Conservation (phyloP, 2,797 vertebrate genomes). For the Coregonus ussuriensis region DNA sequence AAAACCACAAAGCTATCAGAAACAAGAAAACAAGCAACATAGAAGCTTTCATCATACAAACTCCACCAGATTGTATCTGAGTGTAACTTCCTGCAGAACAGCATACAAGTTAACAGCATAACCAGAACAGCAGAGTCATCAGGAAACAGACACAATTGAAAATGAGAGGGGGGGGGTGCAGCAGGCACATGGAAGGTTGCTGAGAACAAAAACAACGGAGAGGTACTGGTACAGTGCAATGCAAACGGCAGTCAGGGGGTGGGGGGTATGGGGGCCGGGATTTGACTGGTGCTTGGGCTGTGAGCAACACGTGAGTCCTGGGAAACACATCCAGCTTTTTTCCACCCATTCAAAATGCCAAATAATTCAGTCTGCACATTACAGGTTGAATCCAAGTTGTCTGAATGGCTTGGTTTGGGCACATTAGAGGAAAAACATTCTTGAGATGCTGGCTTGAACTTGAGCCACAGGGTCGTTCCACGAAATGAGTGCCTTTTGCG, state of each 20-base stretch:
- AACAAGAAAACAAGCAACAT: constrained; percentile 5
- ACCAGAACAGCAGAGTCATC: constrained; percentile 20
- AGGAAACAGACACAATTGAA: constrained; percentile 48
- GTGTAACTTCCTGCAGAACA: constrained; percentile 43
- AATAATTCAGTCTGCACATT: constrained; percentile 32
- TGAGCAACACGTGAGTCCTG: constrained; percentile 26
- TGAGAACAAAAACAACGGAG: constrained; percentile 41
- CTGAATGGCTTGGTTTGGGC: constrained; percentile 20
- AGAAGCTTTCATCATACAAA: constrained; percentile 24
- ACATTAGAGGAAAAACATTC: background rate
- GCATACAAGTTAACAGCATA: constrained; percentile 20
- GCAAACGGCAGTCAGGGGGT: constrained; percentile 44
- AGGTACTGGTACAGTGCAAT: constrained; percentile 21
- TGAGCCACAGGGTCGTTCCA: constrained; percentile 2
- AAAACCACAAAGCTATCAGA: constrained; percentile 31
- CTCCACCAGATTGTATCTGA: constrained; percentile 25
- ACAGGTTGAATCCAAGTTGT: constrained; percentile 11
- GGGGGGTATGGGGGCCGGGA: constrained; percentile 33
- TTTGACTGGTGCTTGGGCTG: constrained; percentile 37
- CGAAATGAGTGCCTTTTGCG: too few species aligned
- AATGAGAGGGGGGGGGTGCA: constrained; percentile 27
- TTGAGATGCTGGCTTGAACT: constrained; percentile 20
- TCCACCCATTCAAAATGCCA: constrained; percentile 46
- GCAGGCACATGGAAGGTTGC: constrained; percentile 39
- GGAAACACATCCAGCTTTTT: constrained; percentile 40